Evolutionary conservation across 2,888 invertebrate species (phyloP).

Genomic region (Metallyticus violacea): DNA sequence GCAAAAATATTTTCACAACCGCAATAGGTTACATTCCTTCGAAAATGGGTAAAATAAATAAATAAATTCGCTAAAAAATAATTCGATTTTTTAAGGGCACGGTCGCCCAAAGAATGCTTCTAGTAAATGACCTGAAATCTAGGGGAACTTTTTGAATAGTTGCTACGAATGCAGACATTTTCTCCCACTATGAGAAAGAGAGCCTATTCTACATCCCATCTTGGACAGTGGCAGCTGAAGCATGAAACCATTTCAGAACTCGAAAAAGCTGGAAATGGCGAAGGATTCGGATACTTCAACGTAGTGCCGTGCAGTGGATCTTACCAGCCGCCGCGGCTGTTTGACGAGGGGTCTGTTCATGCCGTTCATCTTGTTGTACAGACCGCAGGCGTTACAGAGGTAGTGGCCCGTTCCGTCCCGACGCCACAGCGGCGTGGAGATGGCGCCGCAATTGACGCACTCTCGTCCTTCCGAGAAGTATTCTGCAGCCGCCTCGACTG

Average conservation of each 20-base stretch:
- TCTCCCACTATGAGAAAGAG: no score
- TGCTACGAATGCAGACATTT: no score
- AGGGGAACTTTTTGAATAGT: no score
- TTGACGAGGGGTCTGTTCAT: conserved; percentile 89
- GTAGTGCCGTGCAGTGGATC: conserved; percentile 41
- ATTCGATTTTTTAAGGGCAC: no score
- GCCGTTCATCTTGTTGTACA: conserved; percentile 96
- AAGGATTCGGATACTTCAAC: not conserved
- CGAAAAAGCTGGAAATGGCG: not conserved
- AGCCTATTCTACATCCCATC: no score
- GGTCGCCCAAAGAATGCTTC: no score
- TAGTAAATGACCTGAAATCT: no score
- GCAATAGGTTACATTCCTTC: no score
- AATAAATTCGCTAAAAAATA: no score
- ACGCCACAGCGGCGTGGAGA: conserved; percentile 92
- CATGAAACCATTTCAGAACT: no score
- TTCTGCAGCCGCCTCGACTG: conserved; percentile 18
- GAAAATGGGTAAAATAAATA: no score
- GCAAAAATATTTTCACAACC: no score
- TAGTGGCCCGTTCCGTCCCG: conserved; percentile 98
- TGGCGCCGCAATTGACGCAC: conserved; percentile 72
- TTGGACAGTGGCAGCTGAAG: not conserved
- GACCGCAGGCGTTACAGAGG: conserved; percentile 99
- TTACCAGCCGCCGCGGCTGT: conserved; percentile 89
- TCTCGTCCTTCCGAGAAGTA: conserved; percentile 57